Conservation (phyloP, 2,113 vertebrate species). For the Ahaetulla prasina region DNA sequence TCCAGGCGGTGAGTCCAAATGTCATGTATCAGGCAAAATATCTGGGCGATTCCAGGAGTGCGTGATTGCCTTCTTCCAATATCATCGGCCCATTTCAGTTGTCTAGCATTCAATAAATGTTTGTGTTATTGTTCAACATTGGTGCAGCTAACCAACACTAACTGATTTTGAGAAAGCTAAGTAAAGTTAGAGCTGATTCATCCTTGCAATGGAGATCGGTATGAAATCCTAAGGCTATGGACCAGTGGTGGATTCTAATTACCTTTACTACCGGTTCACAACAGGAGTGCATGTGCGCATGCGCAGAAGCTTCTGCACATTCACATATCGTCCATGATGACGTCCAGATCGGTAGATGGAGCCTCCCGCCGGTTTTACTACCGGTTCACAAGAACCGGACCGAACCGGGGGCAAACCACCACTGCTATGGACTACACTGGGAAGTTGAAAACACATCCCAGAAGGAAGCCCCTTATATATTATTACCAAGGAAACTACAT, state of each 20-base stretch:
- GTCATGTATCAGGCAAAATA: neutral
- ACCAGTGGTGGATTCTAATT: no score
- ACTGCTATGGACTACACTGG: neutral
- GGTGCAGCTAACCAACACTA: neutral
- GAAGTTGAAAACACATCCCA: neutral
- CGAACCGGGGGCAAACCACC: no score
- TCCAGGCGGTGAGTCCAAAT: neutral
- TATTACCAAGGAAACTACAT: neutral
- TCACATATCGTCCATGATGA: no score
- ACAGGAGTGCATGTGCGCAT: no score
- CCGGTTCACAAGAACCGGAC: no score
- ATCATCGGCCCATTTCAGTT: neutral
- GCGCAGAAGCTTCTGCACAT: no score
- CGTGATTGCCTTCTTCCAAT: neutral
- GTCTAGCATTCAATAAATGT: neutral
- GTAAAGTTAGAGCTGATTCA: neutral
- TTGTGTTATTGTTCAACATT: neutral
- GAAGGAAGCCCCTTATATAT: neutral
- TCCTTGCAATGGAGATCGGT: neutral
- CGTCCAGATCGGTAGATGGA: no score
- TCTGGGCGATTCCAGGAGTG: neutral
- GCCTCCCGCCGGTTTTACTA: no score
- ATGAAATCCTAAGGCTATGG: neutral
- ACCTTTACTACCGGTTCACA: no score
- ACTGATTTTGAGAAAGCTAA: neutral